phyloP scores from a whole-genome alignment of 2,888 invertebrate species.

The Epicampocera succincta region DNA sequence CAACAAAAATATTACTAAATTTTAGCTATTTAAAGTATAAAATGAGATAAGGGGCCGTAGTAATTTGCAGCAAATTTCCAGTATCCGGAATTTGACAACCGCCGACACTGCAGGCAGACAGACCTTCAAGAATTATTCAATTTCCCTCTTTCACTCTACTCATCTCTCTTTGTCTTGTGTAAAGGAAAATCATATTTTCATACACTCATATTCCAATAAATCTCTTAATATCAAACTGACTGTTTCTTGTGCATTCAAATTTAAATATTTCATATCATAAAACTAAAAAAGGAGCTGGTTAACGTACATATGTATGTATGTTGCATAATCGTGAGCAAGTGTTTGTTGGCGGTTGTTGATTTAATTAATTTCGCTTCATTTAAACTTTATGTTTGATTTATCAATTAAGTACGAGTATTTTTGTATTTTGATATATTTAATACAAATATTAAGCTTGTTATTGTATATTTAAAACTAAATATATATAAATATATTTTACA shows the following conservation, averaged over 20 bases:
- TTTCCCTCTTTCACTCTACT: too few relatives aligned
- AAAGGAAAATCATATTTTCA: too few relatives aligned
- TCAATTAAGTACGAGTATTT: slow-evolving; percentile 16
- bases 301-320: background rate
- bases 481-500: slow-evolving; percentile 53
- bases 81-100: too few relatives aligned
- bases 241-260: slow-evolving; percentile 60
- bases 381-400: slow-evolving; percentile 41
- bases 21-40: too few relatives aligned
- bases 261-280: slow-evolving; percentile 10
- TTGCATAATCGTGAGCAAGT: background rate
- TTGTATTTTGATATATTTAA: slow-evolving; percentile 10
- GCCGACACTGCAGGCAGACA: too few relatives aligned
- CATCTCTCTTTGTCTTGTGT: too few relatives aligned
- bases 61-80: too few relatives aligned
- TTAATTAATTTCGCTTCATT: slow-evolving; percentile 54
- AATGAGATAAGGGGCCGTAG: too few relatives aligned
- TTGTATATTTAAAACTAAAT: background rate
- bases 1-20: background rate
- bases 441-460: slow-evolving; percentile 17
- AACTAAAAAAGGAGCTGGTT: too few relatives aligned
- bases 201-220: too few relatives aligned
- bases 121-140: too few relatives aligned
- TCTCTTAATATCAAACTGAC: too few relatives aligned
- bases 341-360: slow-evolving; percentile 63